Evolutionary conservation across 2,113 vertebrate genomes (phyloP), one percentile per base, ranked within the genome.

Genomic region (Tychaedon coryphoeus): DNA sequence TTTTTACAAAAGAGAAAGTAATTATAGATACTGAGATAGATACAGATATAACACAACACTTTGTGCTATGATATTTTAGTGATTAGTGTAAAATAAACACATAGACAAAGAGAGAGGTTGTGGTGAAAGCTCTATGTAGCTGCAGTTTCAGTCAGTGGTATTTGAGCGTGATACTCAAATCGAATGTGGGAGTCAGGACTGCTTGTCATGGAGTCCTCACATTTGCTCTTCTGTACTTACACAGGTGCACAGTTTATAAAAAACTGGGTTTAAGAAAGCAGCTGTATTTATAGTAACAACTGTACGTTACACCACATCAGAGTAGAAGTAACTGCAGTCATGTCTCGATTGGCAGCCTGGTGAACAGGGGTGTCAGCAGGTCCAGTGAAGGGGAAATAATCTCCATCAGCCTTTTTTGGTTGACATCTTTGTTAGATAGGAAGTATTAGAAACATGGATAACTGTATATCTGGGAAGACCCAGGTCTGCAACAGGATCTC

Each of bases 1-100:
- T 86, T 96, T 95, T 96, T 82, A 71, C 81, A 96, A 90, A 97
- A 96, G 76, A 92, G 88, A 94, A 93, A 93, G 92, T 92, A 96
- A 95, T 96, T 96, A 82, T 54, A 93, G 91, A 92, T 96, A 95
- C 84, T 85, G 91, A 93, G 88, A 95, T 85, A 86, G 92, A 95
- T 95, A 74, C n/a, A 75, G 67, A 86, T 91, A 96, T 94, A 95
- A 78, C 73, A 53, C 34, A 67, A 71, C 34, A 62, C 61, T 94
- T 81, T 48, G 67, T 69, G 60, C 91, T 70, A 40, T 85, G 83
- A 85, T 85, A 38, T 92, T 92, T 89, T 91, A 87, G 64, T 24
- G 88, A 91, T 95, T 92, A 88, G 77, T 62, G 80, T 73, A 73
- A 51, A 91, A 71, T 75, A 64, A 84, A 78, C 50, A 83, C 43